Conservation (phyloP, 2,888 invertebrate genomes). For the Heliconius ethilla region DNA sequence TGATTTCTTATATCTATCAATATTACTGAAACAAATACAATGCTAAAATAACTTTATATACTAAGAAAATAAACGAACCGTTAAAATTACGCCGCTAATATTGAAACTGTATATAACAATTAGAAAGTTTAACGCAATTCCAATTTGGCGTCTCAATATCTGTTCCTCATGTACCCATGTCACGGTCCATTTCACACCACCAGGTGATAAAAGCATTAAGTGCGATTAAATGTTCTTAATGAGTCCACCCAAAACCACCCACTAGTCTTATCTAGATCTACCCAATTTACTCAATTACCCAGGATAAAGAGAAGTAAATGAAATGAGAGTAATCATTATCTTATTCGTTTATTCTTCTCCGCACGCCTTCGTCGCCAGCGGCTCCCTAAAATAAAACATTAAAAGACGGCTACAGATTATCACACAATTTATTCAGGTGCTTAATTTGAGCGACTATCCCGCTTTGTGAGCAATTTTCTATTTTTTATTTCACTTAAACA, state of each 20-base stretch:
- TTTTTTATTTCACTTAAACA: slow-evolving; percentile 79
- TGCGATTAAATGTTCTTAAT: slow-evolving; percentile 76
- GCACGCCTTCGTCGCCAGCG: slow-evolving; percentile 62
- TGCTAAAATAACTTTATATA: background rate
- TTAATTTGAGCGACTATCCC: slow-evolving; percentile 79
- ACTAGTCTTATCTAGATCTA: slow-evolving; percentile 73
- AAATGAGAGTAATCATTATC: slow-evolving; percentile 81
- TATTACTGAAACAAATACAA: background rate
- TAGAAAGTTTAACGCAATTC: slow-evolving; percentile 21
- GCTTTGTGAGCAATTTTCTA: slow-evolving; percentile 75
- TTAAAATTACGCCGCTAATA: background rate
- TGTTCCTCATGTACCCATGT: slow-evolving; percentile 45
- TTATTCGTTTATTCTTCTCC: slow-evolving; percentile 72
- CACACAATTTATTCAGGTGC: slow-evolving; percentile 82
- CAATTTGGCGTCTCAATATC: slow-evolving; percentile 29
- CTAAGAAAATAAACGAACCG: background rate
- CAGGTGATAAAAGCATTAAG: slow-evolving; percentile 78
- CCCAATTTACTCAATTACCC: slow-evolving; percentile 80
- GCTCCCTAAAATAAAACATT: slow-evolving; percentile 72
- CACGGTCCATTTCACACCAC: slow-evolving; percentile 71
- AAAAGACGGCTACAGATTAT: slow-evolving; percentile 79
- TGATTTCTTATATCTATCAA: background rate
- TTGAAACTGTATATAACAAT: slow-evolving; percentile 21
- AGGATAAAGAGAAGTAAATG: slow-evolving; percentile 79
- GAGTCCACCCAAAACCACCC: slow-evolving; percentile 67